Percentiles rank a stretch among this genome's conserved stretches.
phyloP scores from a whole-genome alignment of 1,140 invertebrate species.

The Bombus confusus region DNA sequence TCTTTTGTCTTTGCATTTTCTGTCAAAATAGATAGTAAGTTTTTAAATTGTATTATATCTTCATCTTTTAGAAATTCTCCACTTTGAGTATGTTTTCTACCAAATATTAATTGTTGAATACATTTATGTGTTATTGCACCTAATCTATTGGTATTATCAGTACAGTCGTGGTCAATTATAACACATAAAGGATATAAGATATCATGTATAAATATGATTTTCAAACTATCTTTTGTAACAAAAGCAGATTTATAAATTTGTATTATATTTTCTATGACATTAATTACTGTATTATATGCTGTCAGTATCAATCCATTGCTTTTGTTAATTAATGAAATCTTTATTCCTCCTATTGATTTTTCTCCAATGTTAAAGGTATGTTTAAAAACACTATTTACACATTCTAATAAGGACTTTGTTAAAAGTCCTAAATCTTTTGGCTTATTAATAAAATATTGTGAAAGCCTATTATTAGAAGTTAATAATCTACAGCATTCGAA shows the following conservation, averaged over 20 bases:
- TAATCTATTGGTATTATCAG: constrained; percentile 58
- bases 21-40: constrained; percentile 63
- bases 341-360: background rate
- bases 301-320: constrained; percentile 2
- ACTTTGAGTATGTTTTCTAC: constrained; percentile 38
- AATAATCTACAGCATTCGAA: constrained; percentile 60
- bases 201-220: constrained; percentile 60
- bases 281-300: constrained; percentile 33
- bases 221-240: constrained; percentile 54
- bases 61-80: constrained; percentile 44
- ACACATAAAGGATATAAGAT: constrained; percentile 68
- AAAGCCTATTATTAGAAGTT: constrained; percentile 55
- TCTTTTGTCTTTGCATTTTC: constrained; percentile 29
- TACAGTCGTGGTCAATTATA: constrained; percentile 49
- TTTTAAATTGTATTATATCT: constrained; percentile 19
- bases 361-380: background rate
- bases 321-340: constrained; percentile 7
- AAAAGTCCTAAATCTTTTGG: constrained; percentile 54
- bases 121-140: constrained; percentile 65
- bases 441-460: constrained; percentile 69
- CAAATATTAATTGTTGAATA: constrained; percentile 67
- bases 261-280: constrained; percentile 55
- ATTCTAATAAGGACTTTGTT: constrained; percentile 55
- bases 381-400: constrained; percentile 34
- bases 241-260: constrained; percentile 64